Base-by-base conservation (phyloP, 92 coral and sea anemone genomes). In the Ricordea florida region DNA sequence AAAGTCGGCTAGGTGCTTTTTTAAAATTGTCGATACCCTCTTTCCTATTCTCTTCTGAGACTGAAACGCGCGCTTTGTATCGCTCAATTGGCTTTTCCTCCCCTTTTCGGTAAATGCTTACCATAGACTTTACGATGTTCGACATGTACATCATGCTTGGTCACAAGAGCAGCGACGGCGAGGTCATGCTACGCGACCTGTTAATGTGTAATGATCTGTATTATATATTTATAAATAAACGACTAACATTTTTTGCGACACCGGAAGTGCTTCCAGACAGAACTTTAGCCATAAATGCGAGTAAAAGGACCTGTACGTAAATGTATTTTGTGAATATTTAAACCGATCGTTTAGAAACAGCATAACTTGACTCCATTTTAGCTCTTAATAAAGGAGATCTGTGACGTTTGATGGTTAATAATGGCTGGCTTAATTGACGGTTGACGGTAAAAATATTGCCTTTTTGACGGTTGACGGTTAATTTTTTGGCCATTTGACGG, bases 401-500 rank as follows among this genome's bases (percentile, higher is more conserved):
- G 43, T 14, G 14, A 37, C 43, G 14, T 6, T 37, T 37, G 7
- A 37, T 37, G 43, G 14, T 6, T 37, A 14, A 37, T n/a, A n/a
- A n/a, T n/a, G n/a, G n/a, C n/a, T n/a, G n/a, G 43, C 14, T 37
- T 37, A 37, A 14, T 45, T 23, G 30, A 40, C 23, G 11, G 30
- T 36, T 65, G 14, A 62, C 10, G 15, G 50, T 62, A 32, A 61
- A 63, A 27, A 36, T 36, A 18, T 32, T n/a, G 35, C 46, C 1
- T 22, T 62, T 62, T 64, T 64, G 37, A 64, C 36, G 30, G 17
- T 64, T 64, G 43, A 65, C 72, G 3, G 25, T 55, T 65, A 44
- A 25, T 38, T 23, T 44, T 43, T 65, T 43, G 33, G 72, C 72
- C 57, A 55, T 44, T 65, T 65, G 38, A 65, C 55, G 57, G 29